Conservation (phyloP, 23 tunicate genomes). For the Trididemnum miniatum region DNA sequence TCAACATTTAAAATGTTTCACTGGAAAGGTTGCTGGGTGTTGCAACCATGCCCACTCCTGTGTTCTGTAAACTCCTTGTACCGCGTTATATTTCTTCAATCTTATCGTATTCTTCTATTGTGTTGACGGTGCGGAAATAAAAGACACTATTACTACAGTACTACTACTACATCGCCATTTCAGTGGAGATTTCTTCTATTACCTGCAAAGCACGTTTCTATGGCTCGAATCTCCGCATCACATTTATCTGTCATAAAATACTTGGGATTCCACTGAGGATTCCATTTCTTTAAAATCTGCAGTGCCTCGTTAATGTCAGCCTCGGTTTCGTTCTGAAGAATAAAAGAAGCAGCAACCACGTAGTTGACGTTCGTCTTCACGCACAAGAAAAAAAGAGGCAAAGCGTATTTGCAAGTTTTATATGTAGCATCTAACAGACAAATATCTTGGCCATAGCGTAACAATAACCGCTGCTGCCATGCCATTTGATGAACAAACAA, state of each 20-base stretch:
- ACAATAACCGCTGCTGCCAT: constrained; percentile 29
- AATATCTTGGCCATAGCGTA: constrained; percentile 37
- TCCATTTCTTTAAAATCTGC: constrained; percentile 18
- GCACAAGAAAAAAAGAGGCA: constrained; percentile 40
- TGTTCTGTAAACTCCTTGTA: too few relatives aligned
- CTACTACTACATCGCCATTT: too few relatives aligned
- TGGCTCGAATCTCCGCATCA: constrained; percentile 31
- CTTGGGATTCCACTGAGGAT: constrained; percentile 30
- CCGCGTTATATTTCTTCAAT: too few relatives aligned
- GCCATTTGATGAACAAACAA: constrained; percentile 43
- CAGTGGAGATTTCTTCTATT: too few relatives aligned
- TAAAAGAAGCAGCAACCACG: constrained; percentile 19
- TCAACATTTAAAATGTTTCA: too few relatives aligned
- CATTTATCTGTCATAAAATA: constrained; percentile 40
- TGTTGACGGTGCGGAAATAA: too few relatives aligned
- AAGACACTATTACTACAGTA: too few relatives aligned
- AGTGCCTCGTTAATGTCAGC: constrained; percentile 30
- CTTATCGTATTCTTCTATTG: too few relatives aligned
- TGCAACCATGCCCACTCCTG: too few relatives aligned
- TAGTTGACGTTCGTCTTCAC: constrained; percentile 38
- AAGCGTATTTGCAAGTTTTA: constrained; percentile 35
- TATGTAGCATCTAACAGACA: constrained; percentile 44
- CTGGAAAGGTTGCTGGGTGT: too few relatives aligned
- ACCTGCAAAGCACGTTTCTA: too few relatives aligned
- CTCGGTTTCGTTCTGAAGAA: constrained; percentile 10